Percentiles rank a stretch among this genome's conserved stretches.
Conservation (phyloP, 2,888 invertebrate genomes). For the Amiota minor region DNA sequence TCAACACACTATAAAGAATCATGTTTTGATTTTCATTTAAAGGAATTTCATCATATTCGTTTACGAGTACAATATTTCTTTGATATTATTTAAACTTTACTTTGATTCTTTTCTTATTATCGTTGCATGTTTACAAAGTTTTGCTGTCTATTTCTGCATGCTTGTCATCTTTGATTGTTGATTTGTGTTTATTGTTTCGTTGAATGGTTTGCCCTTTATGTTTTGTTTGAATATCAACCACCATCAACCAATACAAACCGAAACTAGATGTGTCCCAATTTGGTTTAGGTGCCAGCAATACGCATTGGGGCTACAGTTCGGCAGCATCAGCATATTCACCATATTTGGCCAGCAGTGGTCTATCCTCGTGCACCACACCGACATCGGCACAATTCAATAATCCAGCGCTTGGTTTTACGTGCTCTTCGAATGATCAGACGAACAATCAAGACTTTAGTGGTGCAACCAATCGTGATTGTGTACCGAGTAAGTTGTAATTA, state of each 20-base stretch:
- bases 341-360: slow-evolving; percentile 81
- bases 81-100: too few relatives aligned
- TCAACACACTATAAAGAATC: too few relatives aligned
- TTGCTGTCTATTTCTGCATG: slow-evolving; percentile 35
- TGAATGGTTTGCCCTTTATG: slow-evolving; percentile 4
- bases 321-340: slow-evolving; percentile 90
- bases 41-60: too few relatives aligned
- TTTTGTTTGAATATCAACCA: slow-evolving; percentile 37
- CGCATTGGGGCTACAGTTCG: slow-evolving; percentile 91
- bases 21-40: too few relatives aligned
- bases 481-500: slow-evolving; percentile 70
- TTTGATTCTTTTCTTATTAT: neutral
- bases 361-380: slow-evolving; percentile 85
- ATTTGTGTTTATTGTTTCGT: slow-evolving; percentile 25
- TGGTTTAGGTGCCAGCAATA: slow-evolving; percentile 87
- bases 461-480: slow-evolving; percentile 77
- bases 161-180: slow-evolving; percentile 13
- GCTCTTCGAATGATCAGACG: slow-evolving; percentile 80
- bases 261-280: slow-evolving; percentile 87
- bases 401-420: slow-evolving; percentile 82
- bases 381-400: slow-evolving; percentile 82
- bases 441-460: slow-evolving; percentile 77
- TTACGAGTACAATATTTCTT: too few relatives aligned
- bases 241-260: slow-evolving; percentile 10
- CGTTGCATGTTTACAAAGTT: neutral